phyloP scores from a whole-genome alignment of 2,113 vertebrate genomes.

The Pelodiscus sinensis region DNA sequence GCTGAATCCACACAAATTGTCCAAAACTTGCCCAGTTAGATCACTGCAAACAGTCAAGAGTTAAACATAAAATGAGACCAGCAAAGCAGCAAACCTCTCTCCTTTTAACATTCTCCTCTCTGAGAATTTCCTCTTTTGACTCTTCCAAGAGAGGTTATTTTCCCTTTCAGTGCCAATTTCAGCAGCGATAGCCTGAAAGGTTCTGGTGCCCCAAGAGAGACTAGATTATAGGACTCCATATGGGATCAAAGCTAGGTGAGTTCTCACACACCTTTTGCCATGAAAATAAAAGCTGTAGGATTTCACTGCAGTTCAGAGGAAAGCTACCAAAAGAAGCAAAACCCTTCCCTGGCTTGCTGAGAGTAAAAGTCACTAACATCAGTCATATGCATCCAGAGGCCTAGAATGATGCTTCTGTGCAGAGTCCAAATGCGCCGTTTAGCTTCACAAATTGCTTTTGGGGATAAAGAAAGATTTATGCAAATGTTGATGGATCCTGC shows the following conservation, averaged over 20 bases:
- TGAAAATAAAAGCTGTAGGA: constrained; percentile 69
- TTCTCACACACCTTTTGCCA: constrained; percentile 70
- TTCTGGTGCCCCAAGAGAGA: constrained; percentile 71
- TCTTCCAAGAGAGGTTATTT: constrained; percentile 72
- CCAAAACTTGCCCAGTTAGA: constrained; percentile 14
- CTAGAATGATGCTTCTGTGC: background rate
- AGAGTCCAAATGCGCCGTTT: background rate
- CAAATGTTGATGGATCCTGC: background rate
- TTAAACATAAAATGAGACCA: constrained; percentile 58
- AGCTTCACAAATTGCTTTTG: background rate
- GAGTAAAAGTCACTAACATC: background rate
- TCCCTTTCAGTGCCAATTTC: constrained; percentile 73
- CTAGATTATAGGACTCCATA: constrained; percentile 74
- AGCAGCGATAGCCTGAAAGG: constrained; percentile 69
- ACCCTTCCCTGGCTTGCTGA: constrained; percentile 50
- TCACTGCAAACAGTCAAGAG: constrained; percentile 57
- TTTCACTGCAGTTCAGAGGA: constrained; percentile 67
- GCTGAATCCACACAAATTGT: background rate
- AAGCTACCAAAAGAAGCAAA: constrained; percentile 65
- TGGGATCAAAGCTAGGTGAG: constrained; percentile 71
- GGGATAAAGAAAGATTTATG: background rate
- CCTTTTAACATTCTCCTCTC: constrained; percentile 61
- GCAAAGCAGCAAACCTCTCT: constrained; percentile 34
- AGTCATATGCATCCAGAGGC: background rate
- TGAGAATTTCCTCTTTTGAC: constrained; percentile 62